phyloP scores from a whole-genome alignment of 2,888 invertebrate genomes.

The Parelbella ahira region DNA sequence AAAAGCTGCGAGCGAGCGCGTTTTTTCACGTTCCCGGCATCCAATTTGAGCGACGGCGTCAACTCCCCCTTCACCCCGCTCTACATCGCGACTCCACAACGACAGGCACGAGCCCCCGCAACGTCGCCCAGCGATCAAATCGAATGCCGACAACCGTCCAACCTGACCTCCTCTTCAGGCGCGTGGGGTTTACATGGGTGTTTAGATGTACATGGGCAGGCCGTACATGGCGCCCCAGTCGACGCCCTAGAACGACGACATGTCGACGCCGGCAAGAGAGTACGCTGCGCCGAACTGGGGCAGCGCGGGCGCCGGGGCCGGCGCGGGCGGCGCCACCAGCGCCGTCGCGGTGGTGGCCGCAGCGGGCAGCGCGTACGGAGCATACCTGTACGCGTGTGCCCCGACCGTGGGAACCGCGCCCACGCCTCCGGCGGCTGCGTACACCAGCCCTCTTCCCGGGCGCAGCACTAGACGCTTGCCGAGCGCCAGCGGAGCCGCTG shows the following conservation, averaged over 20 bases:
- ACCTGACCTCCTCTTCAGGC: conserved; percentile 41
- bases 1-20: conserved; percentile 33
- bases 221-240: conserved; percentile 96
- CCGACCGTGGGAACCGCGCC: conserved; percentile 41
- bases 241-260: conserved; percentile 95
- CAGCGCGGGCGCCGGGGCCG: conserved; percentile 81
- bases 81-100: no score
- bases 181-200: conserved; percentile 40
- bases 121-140: no score
- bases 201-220: conserved; percentile 94
- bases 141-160: no score
- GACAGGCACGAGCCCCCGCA: no score
- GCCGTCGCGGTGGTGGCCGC: conserved; percentile 66
- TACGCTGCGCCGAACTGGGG: conserved; percentile 87
- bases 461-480: conserved; percentile 87
- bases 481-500: conserved; percentile 84
- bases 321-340: conserved; percentile 74
- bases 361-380: conserved; percentile 80
- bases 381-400: conserved; percentile 72
- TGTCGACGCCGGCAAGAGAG: conserved; percentile 93
- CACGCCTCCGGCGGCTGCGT: conserved; percentile 74
- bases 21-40: no score
- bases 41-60: no score
- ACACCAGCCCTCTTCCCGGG: conserved; percentile 83
- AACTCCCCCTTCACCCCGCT: no score